Evolutionary conservation across 1,140 invertebrate genomes (phyloP).

Genomic region (Macrobrachium nipponense): DNA sequence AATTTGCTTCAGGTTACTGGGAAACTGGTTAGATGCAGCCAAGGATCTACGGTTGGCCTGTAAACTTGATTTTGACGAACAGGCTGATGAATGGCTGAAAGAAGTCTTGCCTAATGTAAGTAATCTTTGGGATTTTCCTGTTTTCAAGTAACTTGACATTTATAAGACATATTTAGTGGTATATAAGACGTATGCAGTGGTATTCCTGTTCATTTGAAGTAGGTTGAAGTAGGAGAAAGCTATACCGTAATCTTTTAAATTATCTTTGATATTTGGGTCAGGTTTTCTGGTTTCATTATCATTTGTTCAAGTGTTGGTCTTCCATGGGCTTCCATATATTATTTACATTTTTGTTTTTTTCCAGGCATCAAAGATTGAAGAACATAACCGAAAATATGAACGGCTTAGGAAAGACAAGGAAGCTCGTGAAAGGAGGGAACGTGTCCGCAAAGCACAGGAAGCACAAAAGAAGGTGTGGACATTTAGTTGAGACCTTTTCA

Average conservation of each 20-base stretch:
- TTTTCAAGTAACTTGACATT: neutral
- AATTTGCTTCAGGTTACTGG: slow-evolving; percentile 76
- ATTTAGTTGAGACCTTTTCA: slow-evolving; percentile 37
- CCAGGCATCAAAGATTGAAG: slow-evolving; percentile 85
- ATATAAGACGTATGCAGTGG: neutral
- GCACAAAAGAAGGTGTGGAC: slow-evolving; percentile 76
- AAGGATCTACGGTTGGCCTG: slow-evolving; percentile 87
- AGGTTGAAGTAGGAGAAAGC: neutral
- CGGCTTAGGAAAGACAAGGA: slow-evolving; percentile 80
- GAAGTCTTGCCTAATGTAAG: slow-evolving; percentile 91
- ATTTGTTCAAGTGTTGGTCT: neutral
- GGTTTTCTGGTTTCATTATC: neutral
- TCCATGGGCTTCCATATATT: too few relatives aligned
- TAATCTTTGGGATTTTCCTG: slow-evolving; percentile 63
- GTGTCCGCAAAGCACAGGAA: slow-evolving; percentile 78
- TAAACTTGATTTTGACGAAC: slow-evolving; percentile 93
- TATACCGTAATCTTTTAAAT: neutral
- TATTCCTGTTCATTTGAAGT: neutral
- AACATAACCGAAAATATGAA: slow-evolving; percentile 83
- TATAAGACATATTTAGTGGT: neutral
- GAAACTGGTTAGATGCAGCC: slow-evolving; percentile 87
- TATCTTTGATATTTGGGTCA: neutral
- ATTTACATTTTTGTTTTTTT: neutral
- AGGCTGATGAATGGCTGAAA: slow-evolving; percentile 88
- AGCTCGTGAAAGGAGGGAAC: slow-evolving; percentile 75